A percentile compares a stretch with the other conserved stretches of the same genome.
Evolutionary conservation across 2,888 invertebrate genomes (phyloP).

Genomic region (Pristionchus arcanus): DNA sequence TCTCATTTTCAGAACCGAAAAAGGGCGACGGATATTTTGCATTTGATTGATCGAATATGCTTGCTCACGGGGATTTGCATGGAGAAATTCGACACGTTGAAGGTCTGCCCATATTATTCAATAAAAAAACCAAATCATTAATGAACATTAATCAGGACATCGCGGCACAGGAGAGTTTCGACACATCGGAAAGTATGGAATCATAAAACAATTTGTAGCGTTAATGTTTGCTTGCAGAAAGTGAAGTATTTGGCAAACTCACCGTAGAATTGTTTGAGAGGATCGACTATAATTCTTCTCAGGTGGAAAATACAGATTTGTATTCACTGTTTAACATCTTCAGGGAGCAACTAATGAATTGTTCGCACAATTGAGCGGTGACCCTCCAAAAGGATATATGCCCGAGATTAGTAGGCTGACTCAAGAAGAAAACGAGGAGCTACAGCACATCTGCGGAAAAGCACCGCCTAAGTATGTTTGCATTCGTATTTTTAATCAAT

Average conservation of each 20-base stretch:
- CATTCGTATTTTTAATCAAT: background rate
- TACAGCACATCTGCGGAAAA: background rate
- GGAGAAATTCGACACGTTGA: background rate
- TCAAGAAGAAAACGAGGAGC: background rate
- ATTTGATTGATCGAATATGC: background rate
- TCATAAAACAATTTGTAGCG: background rate
- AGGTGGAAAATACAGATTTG: too few species aligned
- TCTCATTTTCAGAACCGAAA: background rate
- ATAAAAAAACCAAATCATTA: background rate
- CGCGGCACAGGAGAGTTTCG: background rate
- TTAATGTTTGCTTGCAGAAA: background rate
- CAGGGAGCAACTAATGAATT: background rate
- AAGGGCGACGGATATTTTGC: background rate
- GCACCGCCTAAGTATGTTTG: background rate
- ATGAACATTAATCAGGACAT: background rate
- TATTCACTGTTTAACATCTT: too few species aligned
- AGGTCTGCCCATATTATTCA: background rate
- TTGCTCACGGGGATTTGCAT: background rate
- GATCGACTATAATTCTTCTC: too few species aligned
- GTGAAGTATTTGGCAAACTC: too few species aligned
- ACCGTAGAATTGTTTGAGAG: too few species aligned
- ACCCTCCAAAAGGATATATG: background rate
- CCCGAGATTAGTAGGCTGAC: background rate
- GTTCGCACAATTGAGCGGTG: background rate
- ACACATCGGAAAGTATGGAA: background rate